Conservation (phyloP, 2,797 vertebrate species). For the Geotrypetes seraphini region DNA sequence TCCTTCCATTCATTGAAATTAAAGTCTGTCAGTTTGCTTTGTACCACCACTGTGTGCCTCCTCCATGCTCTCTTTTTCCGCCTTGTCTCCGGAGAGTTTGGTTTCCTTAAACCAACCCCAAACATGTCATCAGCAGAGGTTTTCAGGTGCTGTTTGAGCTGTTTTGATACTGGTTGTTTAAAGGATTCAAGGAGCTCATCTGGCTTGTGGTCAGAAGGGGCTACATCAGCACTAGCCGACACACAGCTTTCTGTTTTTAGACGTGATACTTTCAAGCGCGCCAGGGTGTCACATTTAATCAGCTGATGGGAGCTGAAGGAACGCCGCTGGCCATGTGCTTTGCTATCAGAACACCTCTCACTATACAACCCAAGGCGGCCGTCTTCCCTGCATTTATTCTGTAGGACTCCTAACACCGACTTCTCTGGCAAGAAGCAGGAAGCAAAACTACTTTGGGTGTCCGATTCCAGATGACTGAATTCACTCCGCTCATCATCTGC, state of each 20-base stretch:
- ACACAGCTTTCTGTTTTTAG: slow-evolving; percentile 36
- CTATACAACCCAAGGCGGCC: neutral
- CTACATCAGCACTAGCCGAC: neutral
- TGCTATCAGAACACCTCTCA: slow-evolving; percentile 2
- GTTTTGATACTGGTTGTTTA: too few species aligned
- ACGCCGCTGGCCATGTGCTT: slow-evolving; percentile 32
- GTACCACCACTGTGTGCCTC: slow-evolving; percentile 83
- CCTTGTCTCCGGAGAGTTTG: slow-evolving; percentile 75
- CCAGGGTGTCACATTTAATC: slow-evolving; percentile 89
- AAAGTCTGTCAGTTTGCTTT: slow-evolving; percentile 57
- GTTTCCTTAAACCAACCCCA: slow-evolving; percentile 66
- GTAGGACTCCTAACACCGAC: neutral
- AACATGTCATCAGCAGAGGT: slow-evolving; percentile 76
- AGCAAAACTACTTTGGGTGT: slow-evolving; percentile 89
- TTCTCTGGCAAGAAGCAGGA: slow-evolving; percentile 34
- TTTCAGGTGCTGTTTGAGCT: slow-evolving; percentile 40
- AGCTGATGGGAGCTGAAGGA: slow-evolving; percentile 88
- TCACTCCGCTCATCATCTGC: slow-evolving; percentile 90
- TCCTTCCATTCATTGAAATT: slow-evolving; percentile 71
- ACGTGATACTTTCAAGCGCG: slow-evolving; percentile 67
- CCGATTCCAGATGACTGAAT: slow-evolving; percentile 73
- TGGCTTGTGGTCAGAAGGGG: slow-evolving; percentile 60
- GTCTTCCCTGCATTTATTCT: neutral
- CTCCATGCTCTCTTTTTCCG: slow-evolving; percentile 83
- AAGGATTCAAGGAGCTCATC: slow-evolving; percentile 37